These are phyloP conservation scores for Sesia bembeciformis DNA, from an alignment of 2,888 invertebrate species.

Conservation along the genomic window DNA sequence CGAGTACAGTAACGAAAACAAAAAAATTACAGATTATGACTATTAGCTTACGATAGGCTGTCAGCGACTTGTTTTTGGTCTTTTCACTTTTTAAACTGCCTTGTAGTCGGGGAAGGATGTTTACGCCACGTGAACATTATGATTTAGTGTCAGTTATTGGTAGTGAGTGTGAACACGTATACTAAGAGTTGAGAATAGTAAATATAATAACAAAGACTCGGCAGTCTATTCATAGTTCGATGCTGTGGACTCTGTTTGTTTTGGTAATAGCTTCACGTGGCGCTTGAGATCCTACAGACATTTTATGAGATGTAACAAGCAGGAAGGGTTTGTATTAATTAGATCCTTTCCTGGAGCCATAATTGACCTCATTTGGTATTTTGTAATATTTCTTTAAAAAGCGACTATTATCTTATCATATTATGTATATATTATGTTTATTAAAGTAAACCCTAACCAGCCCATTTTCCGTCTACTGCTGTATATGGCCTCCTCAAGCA, in stretches of 20 bases:
- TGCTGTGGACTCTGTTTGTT: conserved; percentile 39
- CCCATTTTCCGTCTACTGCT: no score
- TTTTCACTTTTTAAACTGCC: conserved; percentile 42
- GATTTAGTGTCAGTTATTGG: conserved; percentile 70
- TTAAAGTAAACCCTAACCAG: no score
- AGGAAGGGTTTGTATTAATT: conserved; percentile 4
- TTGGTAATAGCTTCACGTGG: conserved; percentile 39
- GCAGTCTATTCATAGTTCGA: conserved; percentile 48
- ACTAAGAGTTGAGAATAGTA: conserved; percentile 60
- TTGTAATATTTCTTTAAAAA: no score
- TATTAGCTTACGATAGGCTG: conserved; percentile 63
- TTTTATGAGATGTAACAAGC: conserved; percentile 15
- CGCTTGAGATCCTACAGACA: conserved; percentile 18
- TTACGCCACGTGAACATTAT: conserved; percentile 64
- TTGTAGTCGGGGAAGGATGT: conserved; percentile 52
- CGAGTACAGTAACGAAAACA: conserved; percentile 38
- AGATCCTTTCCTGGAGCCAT: no score
- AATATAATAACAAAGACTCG: conserved; percentile 65
- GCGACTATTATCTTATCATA: no score
- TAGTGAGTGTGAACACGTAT: conserved; percentile 66
- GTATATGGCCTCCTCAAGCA: no score
- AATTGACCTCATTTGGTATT: no score
- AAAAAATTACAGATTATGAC: conserved; percentile 54
- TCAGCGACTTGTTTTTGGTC: conserved; percentile 59
- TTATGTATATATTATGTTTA: no score